Evolutionary conservation across 2,113 vertebrate genomes (phyloP), one percentile per base, ranked within the genome.

Genomic region (Brienomyrus brachyistius): DNA sequence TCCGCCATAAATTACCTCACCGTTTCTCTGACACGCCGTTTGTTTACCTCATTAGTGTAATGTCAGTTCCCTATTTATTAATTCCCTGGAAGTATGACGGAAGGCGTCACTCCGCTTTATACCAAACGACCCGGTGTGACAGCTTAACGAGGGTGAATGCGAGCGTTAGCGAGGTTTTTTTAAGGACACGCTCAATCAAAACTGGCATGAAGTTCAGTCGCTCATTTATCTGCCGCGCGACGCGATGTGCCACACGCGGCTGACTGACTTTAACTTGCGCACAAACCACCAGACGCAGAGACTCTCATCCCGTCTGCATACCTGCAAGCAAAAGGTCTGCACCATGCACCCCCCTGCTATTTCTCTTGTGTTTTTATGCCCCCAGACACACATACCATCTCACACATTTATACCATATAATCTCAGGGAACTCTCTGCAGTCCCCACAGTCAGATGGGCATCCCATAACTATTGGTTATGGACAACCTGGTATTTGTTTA

Each of bases 181-280:
- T 80, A 51, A 89, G 74, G 70, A 31, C 70, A 54, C 17, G 66
- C 88, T 80, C 66, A 80, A 54, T 89, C 70, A 54, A 70, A 77
- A 48, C 27, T 51, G 21, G 62, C 59, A 77, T 35, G 27, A 19
- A 35, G 85, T 40, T 56, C 21, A 43, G 31, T 17, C 31, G 15
- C 74, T 80, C 70, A 19, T 35, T 35, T 8, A 17, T 43, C 35
- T 80, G 31, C 17, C 13, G 15, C 6, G 70, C 2, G 13, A 23
- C 70, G 1, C 10, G 10, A 74, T 35, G 66, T 17, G 31, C 11
- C 31, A 31, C 1, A 9, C 31, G 17, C 31, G 6, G 74, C 11
- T 6, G 10, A 77, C 5, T 80, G 74, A 80, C 35, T 40, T 17
- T 77, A 15, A 35, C 27, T 6, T 17, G 4, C 13, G 4, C 35